Percentiles rank a stretch among this genome's conserved stretches.
phyloP scores from a whole-genome alignment of 1,140 invertebrate genomes.

The Prorops nasuta region DNA sequence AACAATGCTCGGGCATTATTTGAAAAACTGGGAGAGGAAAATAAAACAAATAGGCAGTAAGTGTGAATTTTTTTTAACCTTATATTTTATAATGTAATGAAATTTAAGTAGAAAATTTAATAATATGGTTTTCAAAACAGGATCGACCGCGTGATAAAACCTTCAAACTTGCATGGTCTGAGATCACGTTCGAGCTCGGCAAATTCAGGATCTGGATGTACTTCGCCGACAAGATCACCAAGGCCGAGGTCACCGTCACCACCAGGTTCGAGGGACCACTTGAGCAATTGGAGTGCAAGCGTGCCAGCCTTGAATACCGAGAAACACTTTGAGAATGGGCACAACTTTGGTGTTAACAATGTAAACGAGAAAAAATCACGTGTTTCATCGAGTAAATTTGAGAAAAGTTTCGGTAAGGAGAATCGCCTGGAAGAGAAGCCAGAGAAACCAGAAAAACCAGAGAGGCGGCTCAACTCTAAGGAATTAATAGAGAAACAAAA shows the following conservation, averaged over 20 bases:
- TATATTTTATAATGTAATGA: background rate
- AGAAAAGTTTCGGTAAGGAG: conserved; percentile 46
- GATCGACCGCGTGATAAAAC: conserved; percentile 41
- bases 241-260: conserved; percentile 50
- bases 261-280: conserved; percentile 47
- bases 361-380: conserved; percentile 31
- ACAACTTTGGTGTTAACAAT: conserved; percentile 29
- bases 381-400: conserved; percentile 24
- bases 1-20: conserved; percentile 90
- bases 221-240: conserved; percentile 53
- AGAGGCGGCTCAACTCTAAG: conserved; percentile 77
- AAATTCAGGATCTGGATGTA: conserved; percentile 61
- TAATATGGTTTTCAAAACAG: conserved; percentile 22
- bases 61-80: conserved; percentile 10
- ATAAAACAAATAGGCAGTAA: conserved; percentile 57
- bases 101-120: background rate
- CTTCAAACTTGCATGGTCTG: conserved; percentile 46
- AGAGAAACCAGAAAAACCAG: conserved; percentile 73
- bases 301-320: conserved; percentile 50
- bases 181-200: conserved; percentile 63
- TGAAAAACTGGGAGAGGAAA: conserved; percentile 84
- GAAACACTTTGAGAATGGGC: conserved; percentile 49
- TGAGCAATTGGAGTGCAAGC: conserved; percentile 51
- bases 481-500: conserved; percentile 86
- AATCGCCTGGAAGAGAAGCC: conserved; percentile 60